Base-by-base conservation (phyloP, 1,140 invertebrate genomes). In the Ruditapes philippinarum region DNA sequence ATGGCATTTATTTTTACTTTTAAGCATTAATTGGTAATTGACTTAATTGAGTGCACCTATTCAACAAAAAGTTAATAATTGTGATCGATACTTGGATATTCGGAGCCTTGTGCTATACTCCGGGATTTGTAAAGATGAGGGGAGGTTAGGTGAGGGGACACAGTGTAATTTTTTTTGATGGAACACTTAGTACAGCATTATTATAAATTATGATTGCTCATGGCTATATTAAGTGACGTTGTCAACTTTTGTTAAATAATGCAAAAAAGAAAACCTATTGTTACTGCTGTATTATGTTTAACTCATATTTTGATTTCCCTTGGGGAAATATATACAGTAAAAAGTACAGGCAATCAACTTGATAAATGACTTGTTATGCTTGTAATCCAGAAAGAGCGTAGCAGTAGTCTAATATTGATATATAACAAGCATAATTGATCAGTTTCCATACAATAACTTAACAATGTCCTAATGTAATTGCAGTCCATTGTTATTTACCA, bases 281-380 rank as follows among this genome's bases (percentile, higher is more conserved):
- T 38, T 1, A 70, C 2, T 22, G 33, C 65, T 70, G 33, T 70
- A 45, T 45, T 7, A 45, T 45, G 14, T 70, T 70, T n/a, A 14
- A 36, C 65, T 40, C 11, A 70, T 19, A 31, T 70, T 70, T 9
- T 70, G 65, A 70, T 70, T 70, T 70, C 65, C 65, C 65, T 40
- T 7, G 38, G 65, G 65, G 38, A 70, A 14, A 45, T 5, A 45
- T 45, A 45, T 45, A 5, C 14, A 45, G 5, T 7, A 14, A 45
- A 62, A 62, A 62, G 28, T 28, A 62, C 57, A 62, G 22, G 1
- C 1, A 25, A 28, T 62, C 57, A 19, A n/a, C n/a, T 62, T 62
- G n/a, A 62, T 62, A 62, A 62, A 62, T 62, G 25, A 25, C 65
- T 57, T 19, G 51, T 57, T 57, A 57, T 57, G 51, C 51, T 22